Evolutionary conservation across 2,888 invertebrate species (phyloP).

Genomic region (Lithophane ornitopus): DNA sequence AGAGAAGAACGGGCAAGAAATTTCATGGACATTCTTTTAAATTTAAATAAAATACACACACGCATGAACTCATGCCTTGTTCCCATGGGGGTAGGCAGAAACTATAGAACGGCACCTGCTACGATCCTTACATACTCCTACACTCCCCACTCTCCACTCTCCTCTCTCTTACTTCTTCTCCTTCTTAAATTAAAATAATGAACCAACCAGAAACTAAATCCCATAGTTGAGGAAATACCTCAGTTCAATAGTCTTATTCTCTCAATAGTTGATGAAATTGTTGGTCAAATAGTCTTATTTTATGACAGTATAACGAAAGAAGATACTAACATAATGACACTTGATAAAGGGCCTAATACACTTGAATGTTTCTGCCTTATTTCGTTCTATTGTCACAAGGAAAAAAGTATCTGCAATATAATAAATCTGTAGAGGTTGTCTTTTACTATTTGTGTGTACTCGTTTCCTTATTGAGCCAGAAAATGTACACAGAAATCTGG

Average conservation of each 20-base stretch:
- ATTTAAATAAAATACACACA: neutral
- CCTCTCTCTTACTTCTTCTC: too few relatives aligned
- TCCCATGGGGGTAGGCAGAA: too few relatives aligned
- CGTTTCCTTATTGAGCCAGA: slow-evolving; percentile 31
- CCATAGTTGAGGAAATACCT: neutral
- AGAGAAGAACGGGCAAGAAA: neutral
- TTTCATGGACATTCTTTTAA: neutral
- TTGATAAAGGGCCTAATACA: slow-evolving; percentile 25
- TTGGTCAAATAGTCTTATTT: neutral
- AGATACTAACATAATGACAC: slow-evolving; percentile 7
- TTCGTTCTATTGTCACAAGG: slow-evolving; percentile 36
- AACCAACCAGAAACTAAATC: neutral
- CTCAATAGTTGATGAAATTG: neutral
- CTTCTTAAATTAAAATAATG: neutral
- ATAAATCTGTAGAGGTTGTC: slow-evolving; percentile 51
- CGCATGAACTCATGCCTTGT: too few relatives aligned
- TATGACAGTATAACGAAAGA: slow-evolving; percentile 1
- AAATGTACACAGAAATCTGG: slow-evolving; percentile 43
- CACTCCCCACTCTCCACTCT: too few relatives aligned
- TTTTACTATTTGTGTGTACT: slow-evolving; percentile 6
- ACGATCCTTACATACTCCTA: too few relatives aligned
- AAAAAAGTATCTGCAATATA: slow-evolving; percentile 47
- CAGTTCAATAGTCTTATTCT: neutral
- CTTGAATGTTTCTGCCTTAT: slow-evolving; percentile 37
- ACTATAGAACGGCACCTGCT: too few relatives aligned